Evolutionary conservation across 2,797 vertebrate genomes (phyloP), one percentile per base, ranked within the genome.

Genomic region (Phataginus tetradactyla): DNA sequence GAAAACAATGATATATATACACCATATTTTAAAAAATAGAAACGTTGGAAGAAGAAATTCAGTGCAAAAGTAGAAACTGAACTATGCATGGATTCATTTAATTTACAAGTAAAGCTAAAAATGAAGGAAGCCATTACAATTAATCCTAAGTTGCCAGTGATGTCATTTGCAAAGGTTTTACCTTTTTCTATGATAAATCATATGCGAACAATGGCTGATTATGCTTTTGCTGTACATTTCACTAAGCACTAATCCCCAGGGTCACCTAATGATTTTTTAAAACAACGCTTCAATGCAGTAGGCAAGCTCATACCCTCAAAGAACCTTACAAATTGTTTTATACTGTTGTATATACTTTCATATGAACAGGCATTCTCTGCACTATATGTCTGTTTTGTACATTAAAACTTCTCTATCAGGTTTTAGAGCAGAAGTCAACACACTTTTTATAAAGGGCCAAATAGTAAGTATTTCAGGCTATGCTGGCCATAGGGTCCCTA

Each of bases 51-150:
- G 72, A 90, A 79, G 8, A 15, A 57, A 63, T 51, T 29, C 69
- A 49, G 15, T 75, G 1, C 21, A 66, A 59, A 71, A 69, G 51
- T 53, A 63, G 59, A 64, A 80, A 49, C 11, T 51, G 9, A 80
- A 61, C 15, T 80, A 23, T 57, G 11, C 29, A 89, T 15, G 39
- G 49, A 78, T 77, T 85, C 84, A 72, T 17, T 86, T 87, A 95
- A 66, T 71, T 55, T 71, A 90, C 0, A 92, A 32, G 32, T 75
- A 91, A 91, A 92, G 37, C 12, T 66, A 85, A 90, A 96, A 88
- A 88, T 59, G 14, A 75, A 81, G 74, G 32, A 23, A 59, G 10
- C 39, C 55, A 77, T 55, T 75, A 42, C 5, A 61, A 34, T 55
- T 29, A 66, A 86, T 83, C 10, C 53, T 86, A 51, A 83, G 68